Evolutionary conservation across 2,888 invertebrate species (phyloP), one percentile per base, ranked within the genome.

Genomic region (Euphydryas editha): DNA sequence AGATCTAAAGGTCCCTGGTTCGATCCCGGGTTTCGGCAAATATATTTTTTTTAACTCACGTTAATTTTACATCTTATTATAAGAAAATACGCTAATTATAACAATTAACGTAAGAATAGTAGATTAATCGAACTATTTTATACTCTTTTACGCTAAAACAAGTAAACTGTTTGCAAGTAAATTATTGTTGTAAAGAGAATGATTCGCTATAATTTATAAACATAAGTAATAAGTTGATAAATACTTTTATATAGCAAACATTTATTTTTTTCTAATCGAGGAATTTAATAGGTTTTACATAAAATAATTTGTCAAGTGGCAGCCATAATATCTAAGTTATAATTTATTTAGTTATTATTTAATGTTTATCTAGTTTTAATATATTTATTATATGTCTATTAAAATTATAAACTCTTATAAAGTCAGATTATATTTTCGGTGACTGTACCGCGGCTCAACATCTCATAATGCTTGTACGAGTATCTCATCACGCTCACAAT

Each of bases 381-480:
- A 42, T 36, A 39, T 13, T 39, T 39, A 7, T 39, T 39, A 39
- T 7, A 39, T 13, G 4, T 39, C 11, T 10, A 3, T 39, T 2
- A 7, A 3, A 3, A 2, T 39, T 5, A 39, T 39, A 39, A 13
- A 39, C 4, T 39, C 39, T 39, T 15, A 15, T 39, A 30, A 30
- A 15, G 15, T 24, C 24, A n/a, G n/a, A 24, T 3, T 17, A 36
- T 36, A 54, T 37, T 17, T 37, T 21, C 8, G 55, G 21, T 15
- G 0, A 66, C 63, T 66, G 69, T 69, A 69, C 69, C 49, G 11
- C 36, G 65, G 37, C 46, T 44, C 55, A 87, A 86, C 86, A 86
- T 79, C 74, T 78, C 74, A 59, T 63, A 64, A 65, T 62, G 63
- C 60, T 63, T 42, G 42, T 44, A 39, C n/a, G 30, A 30, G 65